A percentile compares a stretch with the other conserved stretches of the same genome.
phyloP scores from a whole-genome alignment of 2,888 invertebrate species.

The Ecdyonurus torrentis region DNA sequence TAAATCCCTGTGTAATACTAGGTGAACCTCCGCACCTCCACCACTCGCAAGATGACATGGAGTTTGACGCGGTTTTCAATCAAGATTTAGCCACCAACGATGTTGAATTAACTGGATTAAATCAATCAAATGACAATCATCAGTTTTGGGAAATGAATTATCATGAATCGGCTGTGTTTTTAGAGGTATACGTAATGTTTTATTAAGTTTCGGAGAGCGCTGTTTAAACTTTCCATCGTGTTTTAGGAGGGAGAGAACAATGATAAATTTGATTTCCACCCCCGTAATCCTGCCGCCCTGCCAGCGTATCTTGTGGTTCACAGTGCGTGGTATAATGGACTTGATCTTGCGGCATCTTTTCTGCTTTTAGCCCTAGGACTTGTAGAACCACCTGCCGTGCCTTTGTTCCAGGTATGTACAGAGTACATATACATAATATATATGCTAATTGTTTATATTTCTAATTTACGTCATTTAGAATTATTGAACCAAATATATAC shows the following conservation, averaged over 20 bases:
- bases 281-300: slow-evolving; percentile 60
- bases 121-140: neutral
- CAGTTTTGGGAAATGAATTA: slow-evolving; percentile 68
- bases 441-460: too few relatives aligned
- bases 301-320: slow-evolving; percentile 78
- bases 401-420: slow-evolving; percentile 41
- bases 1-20: neutral
- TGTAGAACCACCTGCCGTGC: slow-evolving; percentile 65
- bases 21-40: neutral
- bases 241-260: slow-evolving; percentile 73
- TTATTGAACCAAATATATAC: too few relatives aligned
- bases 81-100: neutral
- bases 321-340: slow-evolving; percentile 70
- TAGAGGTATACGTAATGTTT: slow-evolving; percentile 44
- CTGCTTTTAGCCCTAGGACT: slow-evolving; percentile 57
- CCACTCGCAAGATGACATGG: neutral
- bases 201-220: neutral
- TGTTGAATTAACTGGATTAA: neutral
- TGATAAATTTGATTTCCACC: slow-evolving; percentile 81
- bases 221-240: neutral
- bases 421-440: too few relatives aligned
- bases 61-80: neutral
- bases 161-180: slow-evolving; percentile 74
- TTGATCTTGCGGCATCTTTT: slow-evolving; percentile 61
- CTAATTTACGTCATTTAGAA: too few relatives aligned